Evolutionary conservation across 2,888 invertebrate genomes (phyloP).

Genomic region (Ormyrus rosae): DNA sequence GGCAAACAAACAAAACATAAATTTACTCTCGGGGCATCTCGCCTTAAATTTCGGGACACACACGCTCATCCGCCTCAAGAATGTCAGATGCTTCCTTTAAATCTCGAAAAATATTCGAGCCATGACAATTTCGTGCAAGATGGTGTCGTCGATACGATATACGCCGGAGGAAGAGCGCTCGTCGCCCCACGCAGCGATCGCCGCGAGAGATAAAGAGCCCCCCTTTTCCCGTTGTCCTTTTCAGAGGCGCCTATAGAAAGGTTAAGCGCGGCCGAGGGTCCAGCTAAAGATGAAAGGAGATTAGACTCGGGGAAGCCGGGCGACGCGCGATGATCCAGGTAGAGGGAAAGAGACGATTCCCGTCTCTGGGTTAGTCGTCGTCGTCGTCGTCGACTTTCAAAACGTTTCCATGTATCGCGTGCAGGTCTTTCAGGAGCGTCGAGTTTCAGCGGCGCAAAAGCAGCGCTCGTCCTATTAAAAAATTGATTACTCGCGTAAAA

Average conservation of each 20-base stretch:
- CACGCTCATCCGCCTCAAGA: neutral
- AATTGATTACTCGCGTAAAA: neutral
- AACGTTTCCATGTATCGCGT: too few relatives aligned
- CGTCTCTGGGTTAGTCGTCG: too few relatives aligned
- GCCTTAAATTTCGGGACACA: neutral
- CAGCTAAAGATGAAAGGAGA: slow-evolving; percentile 32
- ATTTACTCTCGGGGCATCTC: slow-evolving; percentile 9
- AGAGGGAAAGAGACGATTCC: neutral
- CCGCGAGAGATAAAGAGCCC: slow-evolving; percentile 24
- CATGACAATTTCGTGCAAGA: slow-evolving; percentile 1
- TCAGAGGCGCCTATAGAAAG: slow-evolving; percentile 9
- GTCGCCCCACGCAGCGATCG: slow-evolving; percentile 13
- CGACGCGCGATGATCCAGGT: slow-evolving; percentile 20
- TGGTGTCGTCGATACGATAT: slow-evolving; percentile 42
- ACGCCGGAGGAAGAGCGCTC: slow-evolving; percentile 16
- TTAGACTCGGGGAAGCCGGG: slow-evolving; percentile 6
- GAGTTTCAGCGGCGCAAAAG: neutral
- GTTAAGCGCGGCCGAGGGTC: slow-evolving; percentile 4
- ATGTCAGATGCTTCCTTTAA: neutral
- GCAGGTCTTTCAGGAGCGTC: too few relatives aligned
- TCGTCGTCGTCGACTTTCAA: too few relatives aligned
- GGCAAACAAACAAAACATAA: slow-evolving; percentile 19
- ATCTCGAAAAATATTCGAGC: slow-evolving; percentile 19
- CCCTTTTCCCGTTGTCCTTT: slow-evolving; percentile 23
- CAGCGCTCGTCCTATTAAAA: slow-evolving; percentile 3